These are phyloP conservation scores for Apamea crenata DNA, from an alignment of 2,888 invertebrate genomes.

Conservation along the genomic window DNA sequence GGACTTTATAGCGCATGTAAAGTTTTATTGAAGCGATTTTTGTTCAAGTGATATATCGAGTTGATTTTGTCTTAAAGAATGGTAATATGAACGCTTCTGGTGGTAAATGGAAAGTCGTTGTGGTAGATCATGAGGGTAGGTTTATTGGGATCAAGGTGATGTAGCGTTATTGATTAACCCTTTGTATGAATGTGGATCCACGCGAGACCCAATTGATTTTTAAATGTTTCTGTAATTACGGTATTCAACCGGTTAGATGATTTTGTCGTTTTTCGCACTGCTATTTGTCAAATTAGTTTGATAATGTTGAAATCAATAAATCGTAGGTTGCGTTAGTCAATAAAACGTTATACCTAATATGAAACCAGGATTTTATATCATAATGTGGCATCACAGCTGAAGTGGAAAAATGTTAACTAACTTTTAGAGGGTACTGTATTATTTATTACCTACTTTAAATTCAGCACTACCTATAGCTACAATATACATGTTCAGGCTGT, in stretches of 20 bases:
- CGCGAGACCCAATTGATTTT: too few relatives aligned
- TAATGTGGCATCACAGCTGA: neutral
- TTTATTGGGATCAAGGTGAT: slow-evolving; percentile 11
- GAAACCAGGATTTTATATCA: neutral
- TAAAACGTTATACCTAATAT: neutral
- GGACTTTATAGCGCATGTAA: slow-evolving; percentile 55
- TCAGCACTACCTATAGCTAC: neutral
- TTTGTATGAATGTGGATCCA: too few relatives aligned
- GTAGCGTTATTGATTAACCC: neutral
- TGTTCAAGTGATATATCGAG: slow-evolving; percentile 36
- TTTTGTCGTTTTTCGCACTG: neutral
- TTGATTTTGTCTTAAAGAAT: slow-evolving; percentile 38
- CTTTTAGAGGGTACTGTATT: too few relatives aligned
- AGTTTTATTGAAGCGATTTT: slow-evolving; percentile 63
- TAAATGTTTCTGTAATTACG: too few relatives aligned
- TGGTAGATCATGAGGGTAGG: slow-evolving; percentile 11
- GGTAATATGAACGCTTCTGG: slow-evolving; percentile 41
- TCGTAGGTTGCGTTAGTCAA: neutral
- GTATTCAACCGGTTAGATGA: neutral
- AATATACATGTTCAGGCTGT: neutral
- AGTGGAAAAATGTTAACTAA: too few relatives aligned
- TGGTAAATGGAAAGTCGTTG: slow-evolving; percentile 32
- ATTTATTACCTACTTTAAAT: too few relatives aligned
- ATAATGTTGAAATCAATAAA: neutral
- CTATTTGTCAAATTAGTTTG: neutral